Evolutionary conservation across 2,113 vertebrate species (phyloP).

Genomic region (Falcunculus frontatus): DNA sequence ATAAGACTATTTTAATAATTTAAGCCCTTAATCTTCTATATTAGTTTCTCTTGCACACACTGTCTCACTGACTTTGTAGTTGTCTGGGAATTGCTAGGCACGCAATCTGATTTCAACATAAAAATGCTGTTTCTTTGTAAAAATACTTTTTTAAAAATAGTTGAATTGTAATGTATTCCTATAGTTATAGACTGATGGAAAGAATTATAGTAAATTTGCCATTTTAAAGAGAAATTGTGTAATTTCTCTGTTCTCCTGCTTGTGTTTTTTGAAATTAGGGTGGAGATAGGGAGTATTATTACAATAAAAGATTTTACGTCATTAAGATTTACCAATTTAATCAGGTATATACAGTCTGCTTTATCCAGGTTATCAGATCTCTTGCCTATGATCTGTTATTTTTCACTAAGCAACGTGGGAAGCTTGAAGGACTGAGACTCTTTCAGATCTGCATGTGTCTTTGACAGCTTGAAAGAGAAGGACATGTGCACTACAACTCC

Average conservation of each 20-base stretch:
- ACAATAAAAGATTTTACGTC: slow-evolving; percentile 61
- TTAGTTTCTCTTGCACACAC: not conserved
- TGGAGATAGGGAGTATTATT: not conserved
- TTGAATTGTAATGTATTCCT: not conserved
- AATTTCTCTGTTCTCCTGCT: not conserved
- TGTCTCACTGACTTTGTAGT: not conserved
- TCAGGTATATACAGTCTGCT: slow-evolving; percentile 37
- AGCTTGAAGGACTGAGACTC: not conserved
- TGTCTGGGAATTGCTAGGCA: not conserved
- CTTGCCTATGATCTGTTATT: not conserved
- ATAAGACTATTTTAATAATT: slow-evolving; percentile 37
- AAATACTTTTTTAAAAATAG: not conserved
- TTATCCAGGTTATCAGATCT: slow-evolving; percentile 55
- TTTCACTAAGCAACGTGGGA: not conserved
- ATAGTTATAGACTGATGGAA: not conserved
- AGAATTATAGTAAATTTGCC: not conserved
- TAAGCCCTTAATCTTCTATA: slow-evolving; percentile 55
- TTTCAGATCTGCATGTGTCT: not conserved
- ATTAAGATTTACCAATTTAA: slow-evolving; percentile 58
- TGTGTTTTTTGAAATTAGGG: not conserved
- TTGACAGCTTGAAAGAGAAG: not conserved
- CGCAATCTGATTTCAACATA: not conserved
- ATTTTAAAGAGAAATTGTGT: not conserved
- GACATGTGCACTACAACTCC: not conserved
- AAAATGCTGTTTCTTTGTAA: not conserved